These are phyloP conservation scores for Ornithoptera alexandrae DNA, from an alignment of 2,888 invertebrate genomes.

Conservation along the genomic window DNA sequence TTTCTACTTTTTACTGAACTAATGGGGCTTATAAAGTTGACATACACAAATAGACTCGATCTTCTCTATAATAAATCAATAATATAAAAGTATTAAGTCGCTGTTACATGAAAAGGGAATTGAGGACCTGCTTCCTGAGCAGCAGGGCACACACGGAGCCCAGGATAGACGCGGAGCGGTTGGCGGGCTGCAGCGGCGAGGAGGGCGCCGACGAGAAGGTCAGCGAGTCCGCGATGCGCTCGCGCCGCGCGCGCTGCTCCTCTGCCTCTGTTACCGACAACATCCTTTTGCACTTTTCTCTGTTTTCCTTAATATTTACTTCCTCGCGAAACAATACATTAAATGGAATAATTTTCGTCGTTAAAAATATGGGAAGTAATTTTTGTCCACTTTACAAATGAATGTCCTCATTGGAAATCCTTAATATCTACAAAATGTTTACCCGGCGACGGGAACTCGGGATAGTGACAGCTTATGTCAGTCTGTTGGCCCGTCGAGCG, in stretches of 20 bases:
- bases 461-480: conserved; percentile 62
- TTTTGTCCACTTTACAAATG: no score
- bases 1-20: no score
- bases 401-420: no score
- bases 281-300: no score
- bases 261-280: conserved; percentile 43
- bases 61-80: no score
- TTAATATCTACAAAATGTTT: not conserved
- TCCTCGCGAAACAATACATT: no score
- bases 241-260: conserved; percentile 50
- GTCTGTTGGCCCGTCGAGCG: conserved; percentile 67
- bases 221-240: conserved; percentile 59
- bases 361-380: no score
- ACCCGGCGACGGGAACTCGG: conserved; percentile 56
- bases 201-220: conserved; percentile 60
- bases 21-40: no score
- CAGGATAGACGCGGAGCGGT: conserved; percentile 64
- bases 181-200: conserved; percentile 53
- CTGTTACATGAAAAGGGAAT: not conserved
- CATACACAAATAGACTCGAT: no score
- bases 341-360: no score
- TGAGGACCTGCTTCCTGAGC: conserved; percentile 60
- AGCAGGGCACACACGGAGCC: conserved; percentile 71
- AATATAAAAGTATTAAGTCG: not conserved
- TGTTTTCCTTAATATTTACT: no score